phyloP scores from a whole-genome alignment of 2,797 vertebrate species.

The Ptychadena robeensis region DNA sequence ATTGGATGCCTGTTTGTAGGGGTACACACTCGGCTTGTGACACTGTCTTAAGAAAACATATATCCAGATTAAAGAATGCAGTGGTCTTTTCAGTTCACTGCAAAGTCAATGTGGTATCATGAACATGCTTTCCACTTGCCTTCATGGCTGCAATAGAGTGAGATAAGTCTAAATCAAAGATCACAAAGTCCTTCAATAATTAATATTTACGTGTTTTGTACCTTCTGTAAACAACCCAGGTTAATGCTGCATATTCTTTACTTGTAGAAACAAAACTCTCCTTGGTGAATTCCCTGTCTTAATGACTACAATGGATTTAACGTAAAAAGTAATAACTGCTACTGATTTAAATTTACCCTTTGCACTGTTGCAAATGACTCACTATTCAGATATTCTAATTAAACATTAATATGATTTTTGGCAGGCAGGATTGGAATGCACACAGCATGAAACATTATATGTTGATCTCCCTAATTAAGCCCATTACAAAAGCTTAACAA shows the following conservation, averaged over 20 bases:
- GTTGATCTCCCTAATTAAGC: conserved; percentile 57
- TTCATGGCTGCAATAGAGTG: background rate
- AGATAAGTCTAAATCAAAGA: background rate
- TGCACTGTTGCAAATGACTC: conserved; percentile 51
- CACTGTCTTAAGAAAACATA: background rate
- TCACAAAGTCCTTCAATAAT: background rate
- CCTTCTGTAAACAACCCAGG: background rate
- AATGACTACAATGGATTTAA: conserved; percentile 39
- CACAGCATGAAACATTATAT: conserved; percentile 51
- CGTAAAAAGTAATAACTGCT: conserved; percentile 41
- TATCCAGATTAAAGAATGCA: background rate
- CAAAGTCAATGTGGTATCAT: too few species aligned
- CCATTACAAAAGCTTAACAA: conserved; percentile 53
- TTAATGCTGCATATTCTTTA: background rate
- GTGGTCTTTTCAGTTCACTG: background rate
- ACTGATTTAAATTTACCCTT: conserved; percentile 35
- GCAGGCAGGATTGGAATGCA: conserved; percentile 43
- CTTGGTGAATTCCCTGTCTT: conserved; percentile 16
- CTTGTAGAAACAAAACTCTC: conserved; percentile 12
- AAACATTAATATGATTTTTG: conserved; percentile 59
- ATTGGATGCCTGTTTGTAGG: background rate
- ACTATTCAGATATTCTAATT: conserved; percentile 54
- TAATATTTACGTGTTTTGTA: background rate
- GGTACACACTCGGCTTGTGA: background rate
- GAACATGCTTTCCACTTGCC: background rate